Evolutionary conservation across 2,113 vertebrate genomes (phyloP), one percentile per base, ranked within the genome.

Genomic region (Bambusicola thoracicus): DNA sequence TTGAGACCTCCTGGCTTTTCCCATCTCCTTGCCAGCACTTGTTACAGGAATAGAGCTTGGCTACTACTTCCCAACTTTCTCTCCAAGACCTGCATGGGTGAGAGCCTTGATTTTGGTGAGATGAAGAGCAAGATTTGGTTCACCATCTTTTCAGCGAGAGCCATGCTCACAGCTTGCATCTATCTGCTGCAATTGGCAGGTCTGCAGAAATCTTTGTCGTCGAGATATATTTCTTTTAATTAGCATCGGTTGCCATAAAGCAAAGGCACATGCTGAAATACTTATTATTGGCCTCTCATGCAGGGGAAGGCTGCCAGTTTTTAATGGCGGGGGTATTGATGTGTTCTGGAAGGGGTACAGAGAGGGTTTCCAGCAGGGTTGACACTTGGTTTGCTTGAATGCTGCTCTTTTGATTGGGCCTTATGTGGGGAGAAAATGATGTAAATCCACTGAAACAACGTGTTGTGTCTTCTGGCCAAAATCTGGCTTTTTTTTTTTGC

Each of bases 221-320:
- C 1, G 43, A 76, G 77, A 46, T 56, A 72, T 85, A 96, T 93
- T 87, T 87, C n/a, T 90, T 95, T 96, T 94, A 89, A 96, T 96
- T 95, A 94, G 81, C 24, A 3, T 92, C 32, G 2, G 53, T 92
- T 61, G 93, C 76, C 88, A 6, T 92, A 81, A 74, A 14, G 30
- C 80, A 73, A 83, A 89, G 95, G 90, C 69, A 65, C 76, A 55
- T 38, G 70, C 93, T 94, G 93, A 70, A 85, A 62, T 95, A 77
- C 87, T 83, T 85, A 59, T 92, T 94, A 58, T 83, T 63, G 67
- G 93, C 69, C 75, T 40, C 25, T 89, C 1, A 2, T 66, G 63
- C 58, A n/a, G 58, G 44, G 79, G 68, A 55, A 74, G 63, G 86
- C 75, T 94, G 96, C 87, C 95, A 94, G 87, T 51, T 95, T 88